Conservation (phyloP, 2,113 vertebrate genomes). For the Lamprologus callipterus region DNA sequence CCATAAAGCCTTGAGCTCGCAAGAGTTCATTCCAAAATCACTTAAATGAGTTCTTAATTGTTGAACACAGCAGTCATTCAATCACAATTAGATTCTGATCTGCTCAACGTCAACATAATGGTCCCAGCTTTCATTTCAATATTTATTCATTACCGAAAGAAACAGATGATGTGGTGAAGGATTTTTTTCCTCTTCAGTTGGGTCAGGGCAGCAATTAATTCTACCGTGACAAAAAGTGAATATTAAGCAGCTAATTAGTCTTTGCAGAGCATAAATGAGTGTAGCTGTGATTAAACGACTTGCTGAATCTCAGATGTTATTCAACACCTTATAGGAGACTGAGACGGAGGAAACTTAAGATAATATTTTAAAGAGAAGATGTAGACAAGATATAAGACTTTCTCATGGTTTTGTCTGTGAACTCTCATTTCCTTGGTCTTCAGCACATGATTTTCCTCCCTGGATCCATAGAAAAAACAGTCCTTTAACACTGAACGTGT, state of each 20-base stretch:
- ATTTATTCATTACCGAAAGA: neutral
- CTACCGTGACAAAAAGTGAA: slow-evolving; percentile 4
- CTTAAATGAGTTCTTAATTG: neutral
- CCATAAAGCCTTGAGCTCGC: neutral
- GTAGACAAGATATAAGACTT: neutral
- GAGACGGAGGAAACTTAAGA: neutral
- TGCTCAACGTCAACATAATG: neutral
- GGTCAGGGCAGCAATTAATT: slow-evolving; percentile 16
- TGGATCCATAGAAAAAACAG: neutral
- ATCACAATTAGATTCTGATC: slow-evolving; percentile 7
- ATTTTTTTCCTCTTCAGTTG: neutral
- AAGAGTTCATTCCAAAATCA: neutral
- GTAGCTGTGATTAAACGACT: slow-evolving; percentile 1
- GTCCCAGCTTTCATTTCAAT: neutral
- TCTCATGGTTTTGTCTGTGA: neutral
- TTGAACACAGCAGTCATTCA: neutral
- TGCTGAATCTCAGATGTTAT: neutral
- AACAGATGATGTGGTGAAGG: neutral
- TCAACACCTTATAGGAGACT: neutral
- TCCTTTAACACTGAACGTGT: neutral
- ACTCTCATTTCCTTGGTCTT: neutral
- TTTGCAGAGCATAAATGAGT: neutral
- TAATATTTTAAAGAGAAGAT: neutral
- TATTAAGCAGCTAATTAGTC: slow-evolving; percentile 38
- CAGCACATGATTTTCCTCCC: neutral